Evolutionary conservation across 2,113 vertebrate species (phyloP).

Genomic region (Ophiodon elongatus): DNA sequence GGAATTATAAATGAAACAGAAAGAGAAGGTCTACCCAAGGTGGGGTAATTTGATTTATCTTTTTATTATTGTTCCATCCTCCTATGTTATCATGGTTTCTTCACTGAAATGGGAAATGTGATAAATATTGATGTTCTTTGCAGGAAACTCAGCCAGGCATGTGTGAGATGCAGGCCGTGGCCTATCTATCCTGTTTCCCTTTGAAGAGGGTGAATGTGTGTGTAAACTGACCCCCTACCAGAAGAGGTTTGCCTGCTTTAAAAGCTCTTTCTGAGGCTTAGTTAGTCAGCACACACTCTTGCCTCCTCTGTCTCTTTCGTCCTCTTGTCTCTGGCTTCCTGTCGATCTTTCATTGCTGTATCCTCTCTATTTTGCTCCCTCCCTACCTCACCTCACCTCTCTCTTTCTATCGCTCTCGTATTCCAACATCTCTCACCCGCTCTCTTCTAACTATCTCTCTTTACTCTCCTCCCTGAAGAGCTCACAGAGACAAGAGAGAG

Average conservation of each 20-base stretch:
- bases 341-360: constrained; percentile 42
- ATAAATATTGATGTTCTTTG: constrained; percentile 86
- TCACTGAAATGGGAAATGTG: constrained; percentile 79
- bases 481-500: constrained; percentile 54
- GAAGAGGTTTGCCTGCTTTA: not conserved
- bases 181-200: constrained; percentile 56
- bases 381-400: not conserved
- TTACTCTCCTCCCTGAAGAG: constrained; percentile 43
- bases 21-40: constrained; percentile 66
- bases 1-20: constrained; percentile 66
- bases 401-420: not conserved
- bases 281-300: constrained; percentile 46
- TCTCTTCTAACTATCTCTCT: constrained; percentile 37
- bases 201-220: constrained; percentile 28
- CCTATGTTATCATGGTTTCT: constrained; percentile 72
- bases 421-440: constrained; percentile 21
- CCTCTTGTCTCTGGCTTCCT: constrained; percentile 40
- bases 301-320: constrained; percentile 8
- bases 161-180: constrained; percentile 38
- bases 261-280: constrained; percentile 15
- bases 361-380: constrained; percentile 27
- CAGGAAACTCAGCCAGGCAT: constrained; percentile 70
- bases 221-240: constrained; percentile 60
- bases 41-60: constrained; percentile 80
- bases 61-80: constrained; percentile 80